Evolutionary conservation across 1,140 invertebrate species (phyloP).

Genomic region (Drosophila neocordata): DNA sequence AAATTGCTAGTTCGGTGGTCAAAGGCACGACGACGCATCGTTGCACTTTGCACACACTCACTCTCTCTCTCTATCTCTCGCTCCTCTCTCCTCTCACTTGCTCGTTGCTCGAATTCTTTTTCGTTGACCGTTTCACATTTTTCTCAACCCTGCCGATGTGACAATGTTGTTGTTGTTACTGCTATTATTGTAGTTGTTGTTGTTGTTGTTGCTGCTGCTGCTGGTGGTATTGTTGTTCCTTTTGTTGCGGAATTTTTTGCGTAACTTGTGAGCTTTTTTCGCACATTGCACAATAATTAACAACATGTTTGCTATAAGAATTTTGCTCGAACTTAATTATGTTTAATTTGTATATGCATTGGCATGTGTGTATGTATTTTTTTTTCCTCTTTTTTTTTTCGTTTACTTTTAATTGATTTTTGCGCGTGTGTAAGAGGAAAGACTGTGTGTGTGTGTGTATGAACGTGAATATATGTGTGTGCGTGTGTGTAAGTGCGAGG

Average conservation of each 20-base stretch:
- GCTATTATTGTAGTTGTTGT: conserved; percentile 39
- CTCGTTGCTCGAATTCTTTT: conserved; percentile 45
- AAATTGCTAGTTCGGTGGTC: conserved; percentile 73
- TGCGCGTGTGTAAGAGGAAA: conserved; percentile 59
- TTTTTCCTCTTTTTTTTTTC: conserved; percentile 6
- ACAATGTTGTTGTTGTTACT: conserved; percentile 23
- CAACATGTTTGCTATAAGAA: conserved; percentile 40
- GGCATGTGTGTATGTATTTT: conserved; percentile 16
- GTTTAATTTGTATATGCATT: conserved; percentile 34
- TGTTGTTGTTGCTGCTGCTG: conserved; percentile 18
- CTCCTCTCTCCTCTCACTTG: conserved; percentile 21
- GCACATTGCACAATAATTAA: conserved; percentile 62
- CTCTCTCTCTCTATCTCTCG: too few relatives aligned
- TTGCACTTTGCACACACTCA: conserved; percentile 45
- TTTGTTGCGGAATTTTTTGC: conserved; percentile 73
- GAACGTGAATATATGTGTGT: conserved; percentile 30
- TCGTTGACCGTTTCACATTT: conserved; percentile 66
- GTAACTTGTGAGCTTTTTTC: conserved; percentile 69
- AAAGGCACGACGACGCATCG: conserved; percentile 59
- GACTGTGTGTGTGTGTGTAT: conserved; percentile 24
- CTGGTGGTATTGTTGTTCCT: neutral
- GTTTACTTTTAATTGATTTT: conserved; percentile 70
- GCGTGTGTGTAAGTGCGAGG: conserved; percentile 41
- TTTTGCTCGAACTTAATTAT: conserved; percentile 27
- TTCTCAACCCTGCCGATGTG: conserved; percentile 45